A percentile compares a stretch with the other conserved stretches of the same genome.
These are phyloP conservation scores for Eulemur mongoz DNA, from an alignment of 2,797 vertebrate species.

Conservation along the genomic window DNA sequence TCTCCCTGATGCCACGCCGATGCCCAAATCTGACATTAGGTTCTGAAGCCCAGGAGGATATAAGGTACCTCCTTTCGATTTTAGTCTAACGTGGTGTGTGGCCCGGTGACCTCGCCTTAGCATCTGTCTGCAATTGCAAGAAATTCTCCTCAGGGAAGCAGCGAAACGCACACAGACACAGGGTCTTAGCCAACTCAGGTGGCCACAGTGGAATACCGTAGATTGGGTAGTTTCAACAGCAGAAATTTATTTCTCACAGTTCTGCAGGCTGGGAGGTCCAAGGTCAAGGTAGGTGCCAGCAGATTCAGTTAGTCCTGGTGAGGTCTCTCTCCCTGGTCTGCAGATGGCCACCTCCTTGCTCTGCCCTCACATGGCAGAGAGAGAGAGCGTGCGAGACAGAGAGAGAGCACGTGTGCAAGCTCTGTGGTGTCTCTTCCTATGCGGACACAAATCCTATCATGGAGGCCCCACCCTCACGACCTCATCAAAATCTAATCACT, in stretches of 20 bases:
- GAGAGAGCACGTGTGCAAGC: too few relatives aligned
- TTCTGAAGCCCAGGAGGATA: not conserved
- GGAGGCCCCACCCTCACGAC: not conserved
- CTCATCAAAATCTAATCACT: not conserved
- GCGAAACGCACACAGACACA: too few relatives aligned
- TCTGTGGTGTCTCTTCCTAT: not conserved
- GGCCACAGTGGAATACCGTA: not conserved
- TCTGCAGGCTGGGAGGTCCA: not conserved
- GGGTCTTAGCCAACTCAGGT: not conserved
- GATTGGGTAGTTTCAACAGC: rapidly evolving
- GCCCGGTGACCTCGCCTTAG: rapidly evolving
- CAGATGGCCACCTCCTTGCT: not conserved
- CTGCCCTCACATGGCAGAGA: not conserved
- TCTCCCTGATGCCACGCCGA: not conserved
- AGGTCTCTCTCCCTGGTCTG: not conserved
- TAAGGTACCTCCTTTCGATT: too few relatives aligned
- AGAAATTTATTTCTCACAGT: not conserved
- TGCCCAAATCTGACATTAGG: rapidly evolving
- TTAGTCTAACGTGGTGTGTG: not conserved
- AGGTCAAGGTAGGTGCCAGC: not conserved
- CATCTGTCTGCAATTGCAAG: rapidly evolving
- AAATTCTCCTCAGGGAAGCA: rapidly evolving
- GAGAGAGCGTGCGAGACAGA: too few relatives aligned
- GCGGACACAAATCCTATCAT: not conserved
- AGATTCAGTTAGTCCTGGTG: not conserved